Percentiles rank a stretch among this genome's conserved stretches.
Conservation (phyloP, 2,797 vertebrate genomes). For the Novumbra hubbsi region DNA sequence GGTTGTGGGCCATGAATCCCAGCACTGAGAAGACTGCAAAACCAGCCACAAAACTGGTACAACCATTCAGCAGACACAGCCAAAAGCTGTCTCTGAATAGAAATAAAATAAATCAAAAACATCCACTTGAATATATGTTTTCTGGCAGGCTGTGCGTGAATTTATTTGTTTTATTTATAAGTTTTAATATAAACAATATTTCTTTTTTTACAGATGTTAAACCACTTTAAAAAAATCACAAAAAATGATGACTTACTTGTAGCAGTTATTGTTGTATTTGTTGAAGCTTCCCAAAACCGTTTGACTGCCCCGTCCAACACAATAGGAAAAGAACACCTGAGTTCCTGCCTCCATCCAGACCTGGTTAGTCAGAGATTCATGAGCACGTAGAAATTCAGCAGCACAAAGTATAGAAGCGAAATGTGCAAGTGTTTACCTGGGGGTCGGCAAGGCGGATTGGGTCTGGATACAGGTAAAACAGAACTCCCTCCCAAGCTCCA, state of each 20-base stretch:
- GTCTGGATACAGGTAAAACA: conserved; percentile 61
- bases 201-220: too few relatives aligned
- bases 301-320: conserved; percentile 36
- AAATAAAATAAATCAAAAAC: not conserved
- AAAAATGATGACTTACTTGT: conserved; percentile 37
- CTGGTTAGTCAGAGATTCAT: conserved; percentile 20
- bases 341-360: conserved; percentile 55
- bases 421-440: conserved; percentile 61
- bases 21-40: conserved; percentile 72
- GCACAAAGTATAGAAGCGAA: not conserved
- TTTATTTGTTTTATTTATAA: too few relatives aligned
- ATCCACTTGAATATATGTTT: too few relatives aligned
- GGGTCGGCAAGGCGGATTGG: conserved; percentile 55
- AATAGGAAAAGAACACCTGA: conserved; percentile 57
- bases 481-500: conserved; percentile 61
- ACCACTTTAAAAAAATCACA: too few relatives aligned
- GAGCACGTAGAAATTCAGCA: too few relatives aligned
- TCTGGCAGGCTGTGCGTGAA: too few relatives aligned
- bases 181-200: too few relatives aligned
- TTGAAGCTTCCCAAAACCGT: conserved; percentile 53
- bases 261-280: conserved; percentile 53
- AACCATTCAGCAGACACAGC: conserved; percentile 67
- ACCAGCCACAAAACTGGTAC: conserved; percentile 66
- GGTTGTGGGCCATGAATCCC: conserved; percentile 48
- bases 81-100: conserved; percentile 58